Percentiles rank a stretch among this genome's conserved stretches.
phyloP scores from a whole-genome alignment of 2,888 invertebrate genomes.

The Latheticus oryzae region DNA sequence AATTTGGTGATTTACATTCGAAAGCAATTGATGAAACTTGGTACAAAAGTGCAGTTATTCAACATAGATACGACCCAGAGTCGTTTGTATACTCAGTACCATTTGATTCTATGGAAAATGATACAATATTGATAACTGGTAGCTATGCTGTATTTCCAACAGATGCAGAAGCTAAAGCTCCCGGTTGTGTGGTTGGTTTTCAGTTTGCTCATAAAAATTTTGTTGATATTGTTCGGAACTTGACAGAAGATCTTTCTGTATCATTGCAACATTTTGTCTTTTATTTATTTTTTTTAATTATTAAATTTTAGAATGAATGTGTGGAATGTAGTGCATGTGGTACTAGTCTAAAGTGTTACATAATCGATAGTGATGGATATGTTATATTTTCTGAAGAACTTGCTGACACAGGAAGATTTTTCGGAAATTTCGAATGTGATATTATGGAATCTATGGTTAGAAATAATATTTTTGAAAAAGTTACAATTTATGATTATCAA shows the following conservation, averaged over 20 bases:
- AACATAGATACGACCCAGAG: slow-evolving; percentile 81
- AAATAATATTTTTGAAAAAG: slow-evolving; percentile 77
- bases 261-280: not conserved
- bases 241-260: slow-evolving; percentile 70
- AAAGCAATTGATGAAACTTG: slow-evolving; percentile 89
- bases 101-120: slow-evolving; percentile 65
- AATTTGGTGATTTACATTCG: slow-evolving; percentile 81
- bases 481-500: slow-evolving; percentile 88
- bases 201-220: slow-evolving; percentile 82
- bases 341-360: slow-evolving; percentile 81
- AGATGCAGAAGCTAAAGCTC: slow-evolving; percentile 80
- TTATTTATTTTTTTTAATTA: too few species aligned
- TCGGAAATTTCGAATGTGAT: slow-evolving; percentile 83
- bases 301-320: slow-evolving; percentile 62
- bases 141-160: slow-evolving; percentile 87
- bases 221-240: slow-evolving; percentile 76
- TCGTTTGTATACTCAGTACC: slow-evolving; percentile 84
- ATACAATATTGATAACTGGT: slow-evolving; percentile 79
- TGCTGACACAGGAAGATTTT: slow-evolving; percentile 82
- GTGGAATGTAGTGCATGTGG: slow-evolving; percentile 70
- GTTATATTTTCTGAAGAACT: slow-evolving; percentile 79
- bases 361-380: slow-evolving; percentile 94
- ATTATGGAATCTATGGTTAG: slow-evolving; percentile 82
- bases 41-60: slow-evolving; percentile 91
- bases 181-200: slow-evolving; percentile 90